A percentile compares a stretch with the other conserved stretches of the same genome.
Conservation (phyloP, 2,888 invertebrate species). For the Pseudolycoriella hygida region DNA sequence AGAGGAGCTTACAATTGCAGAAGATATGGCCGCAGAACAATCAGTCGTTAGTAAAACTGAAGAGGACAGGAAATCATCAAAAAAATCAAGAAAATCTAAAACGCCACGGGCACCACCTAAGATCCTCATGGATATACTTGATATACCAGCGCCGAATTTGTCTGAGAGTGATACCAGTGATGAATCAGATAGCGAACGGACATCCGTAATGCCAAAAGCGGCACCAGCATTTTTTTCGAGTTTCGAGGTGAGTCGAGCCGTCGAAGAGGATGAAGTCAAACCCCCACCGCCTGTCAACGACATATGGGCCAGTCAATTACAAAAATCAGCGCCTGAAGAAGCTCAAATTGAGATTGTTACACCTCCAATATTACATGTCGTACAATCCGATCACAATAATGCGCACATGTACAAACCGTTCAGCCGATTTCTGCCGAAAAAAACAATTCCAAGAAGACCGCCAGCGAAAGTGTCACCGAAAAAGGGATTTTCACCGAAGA, state of each 20-base stretch:
- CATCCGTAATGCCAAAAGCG: conserved; percentile 6
- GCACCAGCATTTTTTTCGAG: not conserved
- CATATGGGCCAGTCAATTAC: conserved; percentile 18
- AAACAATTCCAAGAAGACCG: not conserved
- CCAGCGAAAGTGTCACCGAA: not conserved
- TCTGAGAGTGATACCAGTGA: conserved; percentile 71
- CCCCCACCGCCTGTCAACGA: conserved; percentile 14
- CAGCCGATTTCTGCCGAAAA: not conserved
- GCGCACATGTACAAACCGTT: conserved; percentile 32
- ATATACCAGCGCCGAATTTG: conserved; percentile 64
- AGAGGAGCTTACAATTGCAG: not conserved
- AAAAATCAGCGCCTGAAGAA: conserved; percentile 8
- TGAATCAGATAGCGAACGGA: conserved; percentile 36
- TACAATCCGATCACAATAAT: conserved; percentile 60
- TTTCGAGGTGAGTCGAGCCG: not conserved
- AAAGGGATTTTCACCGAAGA: not conserved
- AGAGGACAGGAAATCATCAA: conserved; percentile 20
- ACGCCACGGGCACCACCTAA: conserved; percentile 12
- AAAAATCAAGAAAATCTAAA: conserved; percentile 22
- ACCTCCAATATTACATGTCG: conserved; percentile 32
- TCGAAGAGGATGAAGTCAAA: conserved; percentile 14
- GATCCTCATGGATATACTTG: conserved; percentile 40
- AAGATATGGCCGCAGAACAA: not conserved
- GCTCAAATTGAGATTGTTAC: conserved; percentile 8
- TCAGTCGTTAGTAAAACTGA: not conserved